These are phyloP conservation scores for Cryptotis parvus DNA, from an alignment of 2,113 vertebrate genomes.

Conservation along the genomic window DNA sequence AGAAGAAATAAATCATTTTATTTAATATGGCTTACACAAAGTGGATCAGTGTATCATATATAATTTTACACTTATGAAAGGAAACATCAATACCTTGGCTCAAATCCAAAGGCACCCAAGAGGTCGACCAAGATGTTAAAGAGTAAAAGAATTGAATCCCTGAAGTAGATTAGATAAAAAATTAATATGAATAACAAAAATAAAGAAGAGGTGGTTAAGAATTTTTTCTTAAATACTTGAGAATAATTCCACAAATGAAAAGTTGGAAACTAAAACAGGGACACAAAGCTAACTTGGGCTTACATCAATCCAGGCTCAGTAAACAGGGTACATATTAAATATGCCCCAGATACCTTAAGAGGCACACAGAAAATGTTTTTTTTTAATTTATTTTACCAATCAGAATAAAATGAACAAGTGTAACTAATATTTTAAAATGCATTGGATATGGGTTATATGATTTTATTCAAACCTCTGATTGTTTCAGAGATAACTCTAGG, in stretches of 20 bases:
- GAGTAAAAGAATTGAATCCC: constrained; percentile 48
- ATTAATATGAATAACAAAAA: constrained; percentile 50
- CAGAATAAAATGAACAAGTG: too few species aligned
- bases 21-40: constrained; percentile 53
- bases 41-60: constrained; percentile 56
- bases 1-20: constrained; percentile 74
- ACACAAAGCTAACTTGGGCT: neutral
- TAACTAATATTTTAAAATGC: too few species aligned
- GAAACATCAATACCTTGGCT: constrained; percentile 74
- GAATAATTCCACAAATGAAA: constrained; percentile 27
- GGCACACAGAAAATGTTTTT: neutral
- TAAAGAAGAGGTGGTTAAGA: neutral
- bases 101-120: constrained; percentile 55
- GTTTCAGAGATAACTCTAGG: too few species aligned
- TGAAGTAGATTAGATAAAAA: constrained; percentile 67
- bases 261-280: neutral
- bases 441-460: too few species aligned
- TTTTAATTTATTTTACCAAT: neutral
- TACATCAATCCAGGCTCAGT: neutral
- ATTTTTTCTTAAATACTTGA: constrained; percentile 31
- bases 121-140: constrained; percentile 65
- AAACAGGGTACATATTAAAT: neutral
- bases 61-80: constrained; percentile 58
- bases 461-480: too few species aligned
- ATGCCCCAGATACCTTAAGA: neutral